These are phyloP conservation scores for Lissocephala sabroskyi DNA, from an alignment of 2,888 invertebrate genomes.

Conservation along the genomic window DNA sequence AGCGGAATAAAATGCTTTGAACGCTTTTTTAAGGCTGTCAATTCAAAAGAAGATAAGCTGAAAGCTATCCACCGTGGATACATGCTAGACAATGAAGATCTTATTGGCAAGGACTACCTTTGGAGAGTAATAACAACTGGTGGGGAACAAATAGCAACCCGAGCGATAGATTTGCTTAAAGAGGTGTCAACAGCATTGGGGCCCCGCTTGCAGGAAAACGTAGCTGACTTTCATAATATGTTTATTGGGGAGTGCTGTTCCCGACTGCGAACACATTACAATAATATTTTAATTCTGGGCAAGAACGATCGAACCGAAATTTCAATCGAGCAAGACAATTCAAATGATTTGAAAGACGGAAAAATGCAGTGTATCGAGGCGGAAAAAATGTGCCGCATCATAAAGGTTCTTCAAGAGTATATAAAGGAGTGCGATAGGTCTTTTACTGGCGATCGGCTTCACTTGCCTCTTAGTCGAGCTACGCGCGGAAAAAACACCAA, in stretches of 20 bases:
- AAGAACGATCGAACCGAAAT: slow-evolving; percentile 53
- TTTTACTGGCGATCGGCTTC: slow-evolving; percentile 89
- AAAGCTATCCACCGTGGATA: slow-evolving; percentile 88
- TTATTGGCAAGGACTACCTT: slow-evolving; percentile 96
- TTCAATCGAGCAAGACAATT: slow-evolving; percentile 37
- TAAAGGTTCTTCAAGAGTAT: slow-evolving; percentile 95
- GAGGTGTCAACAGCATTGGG: slow-evolving; percentile 96
- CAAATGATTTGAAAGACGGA: slow-evolving; percentile 65
- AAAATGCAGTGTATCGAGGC: slow-evolving; percentile 76
- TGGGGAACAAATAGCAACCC: slow-evolving; percentile 92
- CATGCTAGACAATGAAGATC: slow-evolving; percentile 93
- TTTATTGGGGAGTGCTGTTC: slow-evolving; percentile 95
- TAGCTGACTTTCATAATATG: slow-evolving; percentile 90
- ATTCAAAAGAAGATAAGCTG: slow-evolving; percentile 94
- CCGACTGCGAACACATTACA: slow-evolving; percentile 87
- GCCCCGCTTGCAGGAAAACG: slow-evolving; percentile 84
- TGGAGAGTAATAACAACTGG: slow-evolving; percentile 95
- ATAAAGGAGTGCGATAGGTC: slow-evolving; percentile 94
- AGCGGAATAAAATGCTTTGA: slow-evolving; percentile 94
- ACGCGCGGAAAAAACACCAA: slow-evolving; percentile 92
- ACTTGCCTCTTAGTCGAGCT: slow-evolving; percentile 88
- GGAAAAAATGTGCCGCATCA: slow-evolving; percentile 91
- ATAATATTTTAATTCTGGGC: slow-evolving; percentile 79
- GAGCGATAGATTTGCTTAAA: slow-evolving; percentile 91
- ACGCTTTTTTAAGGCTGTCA: slow-evolving; percentile 82